A percentile compares a stretch with the other conserved stretches of the same genome.
phyloP scores from a whole-genome alignment of 2,797 vertebrate species.

The Cetoscarus ocellatus region DNA sequence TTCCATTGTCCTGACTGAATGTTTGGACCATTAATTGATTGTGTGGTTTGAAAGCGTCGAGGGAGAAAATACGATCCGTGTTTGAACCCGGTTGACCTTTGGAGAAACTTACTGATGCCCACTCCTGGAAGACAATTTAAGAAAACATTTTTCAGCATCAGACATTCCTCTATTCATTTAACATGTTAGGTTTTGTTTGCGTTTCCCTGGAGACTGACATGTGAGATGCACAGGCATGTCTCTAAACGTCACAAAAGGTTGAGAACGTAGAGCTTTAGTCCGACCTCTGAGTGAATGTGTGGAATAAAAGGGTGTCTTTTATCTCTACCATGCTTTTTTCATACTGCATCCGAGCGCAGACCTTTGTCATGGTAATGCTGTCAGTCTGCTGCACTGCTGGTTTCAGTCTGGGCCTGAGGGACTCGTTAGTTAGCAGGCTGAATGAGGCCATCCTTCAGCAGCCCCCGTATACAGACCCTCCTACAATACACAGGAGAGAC shows the following conservation, averaged over 20 bases:
- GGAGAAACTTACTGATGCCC: conserved; percentile 14
- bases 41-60: conserved; percentile 6
- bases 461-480: conserved; percentile 45
- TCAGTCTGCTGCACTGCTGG: conserved; percentile 74
- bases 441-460: conserved; percentile 62
- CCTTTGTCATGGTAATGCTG: conserved; percentile 81
- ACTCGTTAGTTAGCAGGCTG: conserved; percentile 76
- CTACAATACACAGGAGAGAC: conserved; percentile 64
- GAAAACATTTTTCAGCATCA: not conserved
- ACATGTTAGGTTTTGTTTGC: conserved; percentile 15
- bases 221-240: conserved; percentile 45
- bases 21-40: conserved; percentile 23
- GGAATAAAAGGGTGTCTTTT: conserved; percentile 52
- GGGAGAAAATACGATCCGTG: conserved; percentile 17
- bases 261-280: conserved; percentile 43
- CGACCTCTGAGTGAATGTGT: conserved; percentile 43
- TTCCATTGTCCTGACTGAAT: conserved; percentile 41
- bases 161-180: not conserved
- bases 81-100: conserved; percentile 33
- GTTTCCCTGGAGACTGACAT: conserved; percentile 20
- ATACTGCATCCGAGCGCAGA: conserved; percentile 62
- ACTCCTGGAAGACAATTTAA: not conserved
- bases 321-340: conserved; percentile 67
- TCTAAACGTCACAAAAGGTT: conserved; percentile 23
- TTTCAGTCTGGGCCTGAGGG: conserved; percentile 73